Conservation (phyloP, 2,888 invertebrate genomes). For the Metopia argyrocephala region DNA sequence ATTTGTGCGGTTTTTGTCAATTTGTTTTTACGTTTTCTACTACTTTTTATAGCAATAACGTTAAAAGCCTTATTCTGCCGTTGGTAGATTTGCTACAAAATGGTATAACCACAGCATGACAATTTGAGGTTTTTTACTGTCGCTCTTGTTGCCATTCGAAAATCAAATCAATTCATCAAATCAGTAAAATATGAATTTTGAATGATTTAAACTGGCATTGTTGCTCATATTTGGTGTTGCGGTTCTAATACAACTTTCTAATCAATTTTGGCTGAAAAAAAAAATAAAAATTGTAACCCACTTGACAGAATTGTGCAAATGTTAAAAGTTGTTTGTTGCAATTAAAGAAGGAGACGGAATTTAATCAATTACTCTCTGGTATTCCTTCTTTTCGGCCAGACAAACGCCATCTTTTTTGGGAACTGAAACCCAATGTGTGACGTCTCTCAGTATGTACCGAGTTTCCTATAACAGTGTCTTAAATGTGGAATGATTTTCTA, state of each 20-base stretch:
- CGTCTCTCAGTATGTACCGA: too few species aligned
- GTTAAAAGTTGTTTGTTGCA: neutral
- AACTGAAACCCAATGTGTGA: too few species aligned
- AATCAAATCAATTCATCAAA: constrained; percentile 18
- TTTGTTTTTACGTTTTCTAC: constrained; percentile 2
- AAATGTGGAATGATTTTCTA: too few species aligned
- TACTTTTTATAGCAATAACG: neutral
- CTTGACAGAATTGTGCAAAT: neutral
- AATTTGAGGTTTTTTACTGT: constrained; percentile 11
- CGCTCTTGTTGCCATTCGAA: neutral
- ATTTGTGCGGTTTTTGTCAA: constrained; percentile 18
- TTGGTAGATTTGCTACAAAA: neutral
- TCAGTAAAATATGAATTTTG: neutral
- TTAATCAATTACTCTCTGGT: neutral
- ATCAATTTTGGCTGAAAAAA: neutral
- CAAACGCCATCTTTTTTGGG: too few species aligned
- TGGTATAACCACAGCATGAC: neutral
- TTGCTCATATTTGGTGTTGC: neutral
- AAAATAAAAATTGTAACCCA: constrained; percentile 12
- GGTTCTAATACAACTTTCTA: constrained; percentile 20
- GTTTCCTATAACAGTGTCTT: too few species aligned
- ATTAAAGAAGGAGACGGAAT: neutral
- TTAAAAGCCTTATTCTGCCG: neutral
- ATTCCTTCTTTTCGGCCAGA: too few species aligned
- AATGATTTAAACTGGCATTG: neutral